Base-by-base conservation (phyloP, 2,888 invertebrate species). In the Agrypnus murinus region DNA sequence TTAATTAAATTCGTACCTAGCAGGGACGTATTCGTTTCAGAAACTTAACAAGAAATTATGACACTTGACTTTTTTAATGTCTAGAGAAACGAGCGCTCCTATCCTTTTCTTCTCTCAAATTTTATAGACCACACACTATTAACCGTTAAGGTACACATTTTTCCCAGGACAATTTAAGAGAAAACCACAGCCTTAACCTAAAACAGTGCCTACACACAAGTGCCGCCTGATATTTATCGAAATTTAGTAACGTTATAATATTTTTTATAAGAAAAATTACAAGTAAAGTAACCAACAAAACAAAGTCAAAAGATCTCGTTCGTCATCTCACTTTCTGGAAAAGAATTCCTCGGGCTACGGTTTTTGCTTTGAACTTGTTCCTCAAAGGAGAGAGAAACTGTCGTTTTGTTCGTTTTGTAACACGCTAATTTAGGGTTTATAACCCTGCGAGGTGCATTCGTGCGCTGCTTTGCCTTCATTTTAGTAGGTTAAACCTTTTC, bases 281-380 rank as follows among this genome's bases (percentile, higher is more conserved):
- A 25, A 25, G n/a, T 31, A 31, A 50, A 50, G 50, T 31, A 31
- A 12, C 55, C 12, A 36, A 9, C 55, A 10, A 48, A 48, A 55
- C 36, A 36, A 17, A 36, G 12, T 36, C 31, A 40, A 38, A 55
- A 69, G 65, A 69, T 69, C 69, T 64, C 40, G 34, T 19, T 48
- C 58, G 57, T 59, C 69, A 69, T 69, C 69, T 69, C 69, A 65
- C 59, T 64, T 69, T 69, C 64, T 69, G 64, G 48, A 50, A 59
- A 34, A 59, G 43, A 48, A n/a, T 31, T 34, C 69, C 59, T 36
- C 32, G 17, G 69, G 69, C 64, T 15, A 65, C 69, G 69, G 69
- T 64, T 59, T 25, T 59, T 32, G 62, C 68, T 69, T 69, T 69
- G 68, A 69, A 69, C 63, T 69, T 15, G 62, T 55, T 65, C 14